A percentile compares a stretch with the other conserved stretches of the same genome.
These are phyloP conservation scores for Abrostola tripartita DNA, from an alignment of 2,888 invertebrate genomes.

Conservation along the genomic window DNA sequence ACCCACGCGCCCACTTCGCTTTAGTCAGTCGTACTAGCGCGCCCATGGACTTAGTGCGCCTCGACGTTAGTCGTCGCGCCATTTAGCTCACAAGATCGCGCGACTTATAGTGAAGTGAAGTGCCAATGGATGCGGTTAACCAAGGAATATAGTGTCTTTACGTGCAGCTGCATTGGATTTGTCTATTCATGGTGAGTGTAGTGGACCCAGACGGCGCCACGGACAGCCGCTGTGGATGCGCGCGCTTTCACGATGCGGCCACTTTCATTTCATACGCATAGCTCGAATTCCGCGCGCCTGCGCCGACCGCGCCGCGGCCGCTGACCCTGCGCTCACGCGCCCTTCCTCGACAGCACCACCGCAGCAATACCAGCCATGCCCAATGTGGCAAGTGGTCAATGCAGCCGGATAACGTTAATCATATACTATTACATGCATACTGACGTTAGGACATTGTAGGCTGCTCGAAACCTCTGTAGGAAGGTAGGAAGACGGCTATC, in stretches of 20 bases:
- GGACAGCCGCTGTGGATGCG: conserved; percentile 79
- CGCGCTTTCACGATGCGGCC: conserved; percentile 88
- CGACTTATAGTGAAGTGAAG: conserved; percentile 82
- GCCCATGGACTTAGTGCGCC: conserved; percentile 74
- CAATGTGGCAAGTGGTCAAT: conserved; percentile 35
- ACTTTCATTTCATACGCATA: conserved; percentile 89
- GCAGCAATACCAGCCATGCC: conserved; percentile 64
- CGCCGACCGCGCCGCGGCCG: conserved; percentile 84
- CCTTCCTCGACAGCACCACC: conserved; percentile 79
- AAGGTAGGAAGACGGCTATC: not conserved
- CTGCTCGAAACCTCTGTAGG: not conserved
- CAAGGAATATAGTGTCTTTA: conserved; percentile 77
- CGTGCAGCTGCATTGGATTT: conserved; percentile 80
- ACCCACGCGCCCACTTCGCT: conserved; percentile 91
- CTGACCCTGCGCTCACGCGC: conserved; percentile 88
- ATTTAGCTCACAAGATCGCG: conserved; percentile 72
- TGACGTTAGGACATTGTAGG: not conserved
- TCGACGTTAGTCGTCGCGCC: conserved; percentile 64
- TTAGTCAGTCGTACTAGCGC: conserved; percentile 81
- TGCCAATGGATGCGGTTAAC: conserved; percentile 85
- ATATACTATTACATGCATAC: not conserved
- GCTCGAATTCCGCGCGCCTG: conserved; percentile 86
- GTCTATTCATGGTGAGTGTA: conserved; percentile 85
- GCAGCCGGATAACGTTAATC: conserved; percentile 16
- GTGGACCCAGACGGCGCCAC: conserved; percentile 65